phyloP scores from a whole-genome alignment of 2,797 vertebrate genomes.

The Aselliscus stoliczkanus region DNA sequence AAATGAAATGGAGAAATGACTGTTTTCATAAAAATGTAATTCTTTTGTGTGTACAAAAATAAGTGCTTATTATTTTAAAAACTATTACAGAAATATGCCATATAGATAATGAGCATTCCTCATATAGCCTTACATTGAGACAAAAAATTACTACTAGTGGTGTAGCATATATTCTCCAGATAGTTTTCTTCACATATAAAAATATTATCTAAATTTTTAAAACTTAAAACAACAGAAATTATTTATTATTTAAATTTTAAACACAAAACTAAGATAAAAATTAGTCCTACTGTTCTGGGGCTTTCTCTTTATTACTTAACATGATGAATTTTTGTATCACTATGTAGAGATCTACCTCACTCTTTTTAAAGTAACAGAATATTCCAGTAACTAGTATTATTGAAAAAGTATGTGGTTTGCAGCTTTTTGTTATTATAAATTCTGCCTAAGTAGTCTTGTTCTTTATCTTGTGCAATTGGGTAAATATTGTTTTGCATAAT shows the following conservation, averaged over 20 bases:
- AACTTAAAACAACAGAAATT: not conserved
- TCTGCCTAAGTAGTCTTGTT: not conserved
- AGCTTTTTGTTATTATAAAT: not conserved
- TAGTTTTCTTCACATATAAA: not conserved
- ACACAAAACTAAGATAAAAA: not conserved
- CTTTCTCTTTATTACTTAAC: not conserved
- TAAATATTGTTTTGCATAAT: not conserved
- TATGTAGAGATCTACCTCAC: not conserved
- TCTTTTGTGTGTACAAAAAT: not conserved
- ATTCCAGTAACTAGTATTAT: not conserved
- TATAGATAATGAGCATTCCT: not conserved
- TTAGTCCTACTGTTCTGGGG: not conserved
- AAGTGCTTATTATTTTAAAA: not conserved
- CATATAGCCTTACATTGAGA: not conserved
- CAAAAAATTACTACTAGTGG: not conserved
- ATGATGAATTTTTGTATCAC: not conserved
- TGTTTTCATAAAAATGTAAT: not conserved
- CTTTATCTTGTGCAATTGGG: not conserved
- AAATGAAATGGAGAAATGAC: constrained; percentile 1
- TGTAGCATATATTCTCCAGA: not conserved
- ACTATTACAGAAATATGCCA: not conserved
- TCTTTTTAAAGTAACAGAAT: not conserved
- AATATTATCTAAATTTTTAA: not conserved
- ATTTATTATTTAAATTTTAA: not conserved
- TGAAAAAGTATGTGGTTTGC: not conserved